These are phyloP conservation scores for Aporophyla nigra DNA, from an alignment of 2,888 invertebrate genomes.

Conservation along the genomic window DNA sequence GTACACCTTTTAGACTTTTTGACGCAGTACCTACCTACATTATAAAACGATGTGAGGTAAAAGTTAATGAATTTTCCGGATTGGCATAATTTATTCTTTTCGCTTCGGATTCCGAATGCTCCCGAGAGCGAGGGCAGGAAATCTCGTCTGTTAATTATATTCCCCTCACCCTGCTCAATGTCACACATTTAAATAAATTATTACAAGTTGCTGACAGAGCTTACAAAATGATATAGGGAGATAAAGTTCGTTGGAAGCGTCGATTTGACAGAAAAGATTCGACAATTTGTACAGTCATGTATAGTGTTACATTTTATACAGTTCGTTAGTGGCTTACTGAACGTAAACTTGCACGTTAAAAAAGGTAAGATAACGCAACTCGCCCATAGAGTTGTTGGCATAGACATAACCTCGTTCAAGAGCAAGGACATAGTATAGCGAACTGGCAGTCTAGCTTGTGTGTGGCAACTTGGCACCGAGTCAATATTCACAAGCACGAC, in stretches of 20 bases:
- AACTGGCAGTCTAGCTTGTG: constrained; percentile 20
- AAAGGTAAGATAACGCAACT: constrained; percentile 14
- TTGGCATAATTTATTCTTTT: constrained; percentile 7
- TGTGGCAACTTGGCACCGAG: constrained; percentile 40
- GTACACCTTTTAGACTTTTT: not conserved
- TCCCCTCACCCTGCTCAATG: not conserved
- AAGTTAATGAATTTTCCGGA: not conserved
- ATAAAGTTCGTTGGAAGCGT: not conserved
- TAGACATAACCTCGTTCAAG: constrained; percentile 30
- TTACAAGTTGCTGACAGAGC: constrained; percentile 6
- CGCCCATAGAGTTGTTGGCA: not conserved
- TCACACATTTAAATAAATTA: constrained; percentile 15
- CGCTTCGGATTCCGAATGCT: constrained; percentile 7
- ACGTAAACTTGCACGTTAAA: constrained; percentile 18
- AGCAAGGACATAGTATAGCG: constrained; percentile 41
- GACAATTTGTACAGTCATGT: not conserved
- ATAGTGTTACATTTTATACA: not conserved
- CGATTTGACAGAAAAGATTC: not conserved
- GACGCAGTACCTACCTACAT: not conserved
- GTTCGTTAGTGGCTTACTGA: not conserved
- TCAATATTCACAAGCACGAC: constrained; percentile 26
- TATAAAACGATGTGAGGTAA: not conserved
- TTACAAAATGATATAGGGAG: not conserved
- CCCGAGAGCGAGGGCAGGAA: constrained; percentile 17
- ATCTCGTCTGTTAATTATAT: constrained; percentile 27